phyloP scores from a whole-genome alignment of 1,140 invertebrate genomes.

The Littorina saxatilis region DNA sequence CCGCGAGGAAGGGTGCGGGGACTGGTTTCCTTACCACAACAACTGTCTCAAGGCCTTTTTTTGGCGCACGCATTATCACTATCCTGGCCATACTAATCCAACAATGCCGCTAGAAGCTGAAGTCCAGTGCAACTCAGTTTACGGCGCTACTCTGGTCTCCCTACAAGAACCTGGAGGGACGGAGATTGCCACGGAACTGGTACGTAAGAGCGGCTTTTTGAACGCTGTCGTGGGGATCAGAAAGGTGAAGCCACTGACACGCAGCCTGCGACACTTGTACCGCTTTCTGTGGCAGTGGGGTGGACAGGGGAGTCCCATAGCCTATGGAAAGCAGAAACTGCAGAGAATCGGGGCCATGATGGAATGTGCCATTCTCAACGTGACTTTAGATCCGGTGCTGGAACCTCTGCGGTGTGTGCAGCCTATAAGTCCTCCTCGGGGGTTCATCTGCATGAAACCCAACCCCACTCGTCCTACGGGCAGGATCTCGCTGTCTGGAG shows the following conservation, averaged over 20 bases:
- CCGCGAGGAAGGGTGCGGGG: not conserved
- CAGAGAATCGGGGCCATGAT: not conserved
- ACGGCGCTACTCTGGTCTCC: not conserved
- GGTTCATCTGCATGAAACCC: conserved; percentile 1
- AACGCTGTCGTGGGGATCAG: not conserved
- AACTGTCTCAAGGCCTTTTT: not conserved
- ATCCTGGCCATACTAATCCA: not conserved
- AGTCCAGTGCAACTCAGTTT: not conserved
- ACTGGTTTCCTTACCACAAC: conserved; percentile 16
- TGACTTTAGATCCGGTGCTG: not conserved
- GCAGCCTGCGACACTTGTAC: not conserved
- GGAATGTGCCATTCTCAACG: not conserved
- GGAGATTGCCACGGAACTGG: not conserved
- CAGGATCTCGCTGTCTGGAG: too few species aligned
- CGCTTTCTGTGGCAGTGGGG: conserved; percentile 29
- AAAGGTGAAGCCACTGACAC: not conserved
- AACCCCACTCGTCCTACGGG: not conserved
- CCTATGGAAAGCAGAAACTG: not conserved
- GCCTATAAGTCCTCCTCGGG: too few species aligned
- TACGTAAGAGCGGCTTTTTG: conserved; percentile 11
- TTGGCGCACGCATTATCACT: not conserved
- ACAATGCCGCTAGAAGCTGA: not conserved
- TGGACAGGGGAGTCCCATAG: not conserved
- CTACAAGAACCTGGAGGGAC: not conserved
- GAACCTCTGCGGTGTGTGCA: not conserved